phyloP scores from a whole-genome alignment of 1,140 invertebrate species.

The Anadara kagoshimensis region DNA sequence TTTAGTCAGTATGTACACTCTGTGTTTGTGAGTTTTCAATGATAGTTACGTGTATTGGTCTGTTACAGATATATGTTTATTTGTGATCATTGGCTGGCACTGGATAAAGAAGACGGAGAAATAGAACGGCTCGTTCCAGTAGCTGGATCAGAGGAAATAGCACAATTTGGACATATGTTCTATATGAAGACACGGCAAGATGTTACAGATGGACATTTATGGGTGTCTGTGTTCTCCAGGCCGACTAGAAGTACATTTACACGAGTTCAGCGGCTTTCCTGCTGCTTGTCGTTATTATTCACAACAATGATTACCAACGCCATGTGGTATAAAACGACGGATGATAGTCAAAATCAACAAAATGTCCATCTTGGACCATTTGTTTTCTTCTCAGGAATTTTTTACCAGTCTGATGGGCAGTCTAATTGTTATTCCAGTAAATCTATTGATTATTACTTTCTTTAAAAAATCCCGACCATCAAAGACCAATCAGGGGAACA shows the following conservation, averaged over 20 bases:
- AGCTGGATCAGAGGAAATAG: slow-evolving; percentile 51
- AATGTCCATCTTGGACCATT: slow-evolving; percentile 48
- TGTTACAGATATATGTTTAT: slow-evolving; percentile 64
- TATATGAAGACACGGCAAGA: slow-evolving; percentile 51
- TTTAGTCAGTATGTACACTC: too few species aligned
- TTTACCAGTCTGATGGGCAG: slow-evolving; percentile 62
- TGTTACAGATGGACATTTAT: slow-evolving; percentile 61
- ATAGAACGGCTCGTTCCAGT: slow-evolving; percentile 57
- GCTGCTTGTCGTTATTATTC: slow-evolving; percentile 63
- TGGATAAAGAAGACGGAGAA: slow-evolving; percentile 69
- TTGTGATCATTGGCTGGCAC: slow-evolving; percentile 68
- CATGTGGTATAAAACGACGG: slow-evolving; percentile 64
- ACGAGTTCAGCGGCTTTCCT: slow-evolving; percentile 63
- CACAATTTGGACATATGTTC: slow-evolving; percentile 56
- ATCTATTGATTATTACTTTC: slow-evolving; percentile 74
- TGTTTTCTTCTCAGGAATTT: slow-evolving; percentile 48
- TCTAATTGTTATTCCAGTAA: slow-evolving; percentile 75
- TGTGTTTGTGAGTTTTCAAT: too few species aligned
- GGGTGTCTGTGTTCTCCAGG: slow-evolving; percentile 63
- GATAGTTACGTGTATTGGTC: too few species aligned
- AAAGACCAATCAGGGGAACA: background rate
- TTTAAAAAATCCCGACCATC: slow-evolving; percentile 70
- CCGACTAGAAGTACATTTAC: slow-evolving; percentile 62
- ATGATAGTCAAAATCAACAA: slow-evolving; percentile 41
- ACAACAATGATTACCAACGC: slow-evolving; percentile 70